These are phyloP conservation scores for Monopis laevigella DNA, from an alignment of 2,888 invertebrate genomes.

Conservation along the genomic window DNA sequence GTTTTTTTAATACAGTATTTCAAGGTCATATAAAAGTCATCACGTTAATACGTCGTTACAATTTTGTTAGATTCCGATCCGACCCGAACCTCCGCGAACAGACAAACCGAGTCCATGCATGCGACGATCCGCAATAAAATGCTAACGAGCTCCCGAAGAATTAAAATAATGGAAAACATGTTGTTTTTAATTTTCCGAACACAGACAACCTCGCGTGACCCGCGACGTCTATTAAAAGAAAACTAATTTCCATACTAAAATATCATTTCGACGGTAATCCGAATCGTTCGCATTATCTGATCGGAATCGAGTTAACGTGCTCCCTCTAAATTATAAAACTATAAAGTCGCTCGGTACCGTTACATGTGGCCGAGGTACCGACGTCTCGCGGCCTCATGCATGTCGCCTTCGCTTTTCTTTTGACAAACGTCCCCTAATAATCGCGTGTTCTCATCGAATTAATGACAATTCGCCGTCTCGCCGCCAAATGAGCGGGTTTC, in stretches of 20 bases:
- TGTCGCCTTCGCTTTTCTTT: conserved; percentile 33
- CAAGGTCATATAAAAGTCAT: too few species aligned
- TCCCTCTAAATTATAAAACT: conserved; percentile 56
- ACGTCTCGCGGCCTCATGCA: conserved; percentile 52
- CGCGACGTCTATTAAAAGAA: conserved; percentile 53
- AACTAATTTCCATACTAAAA: conserved; percentile 62
- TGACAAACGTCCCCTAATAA: conserved; percentile 53
- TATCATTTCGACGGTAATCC: conserved; percentile 39
- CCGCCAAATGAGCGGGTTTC: conserved; percentile 22
- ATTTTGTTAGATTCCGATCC: too few species aligned
- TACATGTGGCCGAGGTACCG: conserved; percentile 39
- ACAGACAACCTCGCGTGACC: conserved; percentile 43
- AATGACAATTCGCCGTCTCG: conserved; percentile 56
- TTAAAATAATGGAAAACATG: conserved; percentile 26
- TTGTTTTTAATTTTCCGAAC: conserved; percentile 35
- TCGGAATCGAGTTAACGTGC: conserved; percentile 60
- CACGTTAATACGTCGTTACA: too few species aligned
- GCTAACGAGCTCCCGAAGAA: conserved; percentile 33
- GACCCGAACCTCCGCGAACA: too few species aligned
- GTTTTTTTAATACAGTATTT: too few species aligned
- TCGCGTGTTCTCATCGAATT: conserved; percentile 59
- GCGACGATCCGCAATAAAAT: conserved; percentile 24
- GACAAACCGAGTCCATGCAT: conserved; percentile 16
- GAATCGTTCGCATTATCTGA: conserved; percentile 45
- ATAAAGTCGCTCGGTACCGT: conserved; percentile 31